Conservation (phyloP, 1,140 invertebrate genomes). For the Papilio machaon region DNA sequence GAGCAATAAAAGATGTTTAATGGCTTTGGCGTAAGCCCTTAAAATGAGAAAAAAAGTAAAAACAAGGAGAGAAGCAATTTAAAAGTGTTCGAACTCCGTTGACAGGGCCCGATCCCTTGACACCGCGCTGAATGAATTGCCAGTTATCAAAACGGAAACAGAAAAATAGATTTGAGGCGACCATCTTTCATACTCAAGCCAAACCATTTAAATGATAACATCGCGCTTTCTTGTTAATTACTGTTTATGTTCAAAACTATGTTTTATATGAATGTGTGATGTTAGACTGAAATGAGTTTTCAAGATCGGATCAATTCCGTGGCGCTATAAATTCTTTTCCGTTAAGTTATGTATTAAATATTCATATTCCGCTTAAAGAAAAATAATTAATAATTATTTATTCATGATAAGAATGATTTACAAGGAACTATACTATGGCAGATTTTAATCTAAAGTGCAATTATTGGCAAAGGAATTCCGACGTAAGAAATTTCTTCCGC, state of each 20-base stretch:
- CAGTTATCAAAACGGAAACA: constrained; percentile 34
- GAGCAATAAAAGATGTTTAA: constrained; percentile 26
- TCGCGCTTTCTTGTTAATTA: neutral
- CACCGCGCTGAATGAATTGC: constrained; percentile 29
- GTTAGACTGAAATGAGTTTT: too few species aligned
- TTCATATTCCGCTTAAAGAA: neutral
- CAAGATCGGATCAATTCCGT: too few species aligned
- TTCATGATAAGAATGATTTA: neutral
- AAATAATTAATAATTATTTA: neutral
- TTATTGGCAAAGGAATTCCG: constrained; percentile 13
- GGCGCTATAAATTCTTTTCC: too few species aligned
- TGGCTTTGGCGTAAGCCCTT: constrained; percentile 26
- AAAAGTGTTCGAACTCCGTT: constrained; percentile 36
- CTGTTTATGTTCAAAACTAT: neutral
- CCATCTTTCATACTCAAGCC: constrained; percentile 21
- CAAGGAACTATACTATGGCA: neutral
- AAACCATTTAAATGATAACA: constrained; percentile 11
- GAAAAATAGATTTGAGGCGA: constrained; percentile 26
- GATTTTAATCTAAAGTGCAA: constrained; percentile 14
- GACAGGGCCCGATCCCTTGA: constrained; percentile 19
- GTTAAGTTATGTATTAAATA: neutral
- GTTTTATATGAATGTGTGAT: neutral
- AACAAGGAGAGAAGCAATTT: constrained; percentile 38
- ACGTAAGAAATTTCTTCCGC: neutral
- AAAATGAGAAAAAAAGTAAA: constrained; percentile 25